Evolutionary conservation across 2,113 vertebrate species (phyloP), one percentile per base, ranked within the genome.

Genomic region (Hypomesus transpacificus): DNA sequence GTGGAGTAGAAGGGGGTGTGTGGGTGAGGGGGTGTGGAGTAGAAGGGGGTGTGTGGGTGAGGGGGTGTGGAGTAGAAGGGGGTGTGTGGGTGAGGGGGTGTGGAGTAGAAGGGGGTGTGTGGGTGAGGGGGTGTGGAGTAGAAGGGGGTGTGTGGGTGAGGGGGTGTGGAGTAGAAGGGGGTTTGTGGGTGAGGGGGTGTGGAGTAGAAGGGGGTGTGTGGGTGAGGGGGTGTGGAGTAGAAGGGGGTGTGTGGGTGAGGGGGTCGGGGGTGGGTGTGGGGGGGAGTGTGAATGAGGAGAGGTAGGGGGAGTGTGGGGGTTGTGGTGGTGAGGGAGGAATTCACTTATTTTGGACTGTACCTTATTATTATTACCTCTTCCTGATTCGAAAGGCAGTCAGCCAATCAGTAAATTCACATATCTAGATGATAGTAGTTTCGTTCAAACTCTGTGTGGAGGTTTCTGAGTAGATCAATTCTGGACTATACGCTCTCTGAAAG

Each of bases 331-430:
- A 46, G 9, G 39, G 39, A 6, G 39, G 39, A 46, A 2, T 46
- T 46, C 7, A 46, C 39, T 46, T 46, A 74, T 77, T 53, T 58
- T 17, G 53, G 9, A 34, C 54, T 11, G 11, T 57, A 31, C 28
- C 54, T 26, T 26, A 26, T 26, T 26, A 26, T 26, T 26, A 26
- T 26, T 26, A 26, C 24, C 24, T 28, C 72, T 3, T 52, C 13
- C 46, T 52, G 9, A n/a, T 31, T 3, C 20, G 8, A 51, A 39
- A 68, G 72, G 75, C 77, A 73, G 69, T 11, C 24, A 20, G 61
- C 75, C 78, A 75, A 67, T 70, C 64, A 22, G 57, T 67, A 69
- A 61, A 67, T 68, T 80, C 62, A 73, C 64, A 70, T 62, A 9
- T 66, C 66, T 5, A 22, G 53, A 28, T 69, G 54, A 39, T 9